These are phyloP conservation scores for Mactra quadrangularis DNA, from an alignment of 1,140 invertebrate species.

Conservation along the genomic window DNA sequence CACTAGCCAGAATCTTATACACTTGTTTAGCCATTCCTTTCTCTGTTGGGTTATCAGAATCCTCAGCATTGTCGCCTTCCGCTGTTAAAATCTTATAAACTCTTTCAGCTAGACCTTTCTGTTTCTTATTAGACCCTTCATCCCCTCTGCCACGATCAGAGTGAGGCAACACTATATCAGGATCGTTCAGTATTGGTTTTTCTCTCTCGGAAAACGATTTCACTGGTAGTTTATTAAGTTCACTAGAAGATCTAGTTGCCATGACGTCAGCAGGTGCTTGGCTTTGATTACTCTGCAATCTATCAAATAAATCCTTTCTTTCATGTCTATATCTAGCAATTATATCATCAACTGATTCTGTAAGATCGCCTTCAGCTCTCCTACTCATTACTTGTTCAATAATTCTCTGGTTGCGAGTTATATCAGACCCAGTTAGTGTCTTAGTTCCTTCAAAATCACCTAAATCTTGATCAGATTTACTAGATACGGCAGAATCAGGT, in stretches of 20 bases:
- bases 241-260: not conserved
- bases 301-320: conserved; percentile 47
- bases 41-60: conserved; percentile 23
- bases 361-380: conserved; percentile 54
- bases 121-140: conserved; percentile 6
- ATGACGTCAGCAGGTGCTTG: conserved; percentile 7
- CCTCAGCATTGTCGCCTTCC: conserved; percentile 16
- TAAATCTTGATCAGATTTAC: conserved; percentile 41
- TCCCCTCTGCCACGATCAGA: not conserved
- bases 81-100: conserved; percentile 61
- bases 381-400: conserved; percentile 54
- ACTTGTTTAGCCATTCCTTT: conserved; percentile 74
- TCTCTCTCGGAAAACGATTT: not conserved
- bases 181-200: conserved; percentile 20
- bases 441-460: conserved; percentile 38
- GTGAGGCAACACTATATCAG: conserved; percentile 13
- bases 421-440: conserved; percentile 45
- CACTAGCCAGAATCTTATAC: conserved; percentile 70
- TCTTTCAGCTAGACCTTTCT: conserved; percentile 64
- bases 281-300: too few species aligned
- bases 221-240: not conserved
- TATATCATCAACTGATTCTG: conserved; percentile 66
- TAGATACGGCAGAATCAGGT: conserved; percentile 47
- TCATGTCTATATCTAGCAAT: conserved; percentile 66
- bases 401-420: conserved; percentile 42